Conservation (phyloP, 1,140 invertebrate species). For the Megathymus violae region DNA sequence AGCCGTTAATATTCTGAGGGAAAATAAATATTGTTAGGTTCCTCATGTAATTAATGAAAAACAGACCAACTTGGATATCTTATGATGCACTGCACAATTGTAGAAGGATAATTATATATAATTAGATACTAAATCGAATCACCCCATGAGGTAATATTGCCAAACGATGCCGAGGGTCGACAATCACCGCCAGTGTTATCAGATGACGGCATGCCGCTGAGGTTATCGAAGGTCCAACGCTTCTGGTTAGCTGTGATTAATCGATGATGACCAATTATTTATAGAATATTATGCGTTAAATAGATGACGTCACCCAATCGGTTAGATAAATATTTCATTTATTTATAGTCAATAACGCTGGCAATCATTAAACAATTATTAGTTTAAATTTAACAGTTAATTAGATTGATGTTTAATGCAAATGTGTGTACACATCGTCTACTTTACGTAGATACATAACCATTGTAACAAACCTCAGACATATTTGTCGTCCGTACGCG, state of each 20-base stretch:
- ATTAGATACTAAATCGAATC: background rate
- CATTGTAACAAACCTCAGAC: too few species aligned
- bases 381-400: background rate
- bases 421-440: too few species aligned
- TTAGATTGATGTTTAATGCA: too few species aligned
- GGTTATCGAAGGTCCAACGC: background rate
- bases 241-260: constrained; percentile 2
- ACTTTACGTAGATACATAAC: too few species aligned
- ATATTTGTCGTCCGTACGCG: too few species aligned
- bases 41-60: too few species aligned
- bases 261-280: background rate
- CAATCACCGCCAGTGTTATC: background rate
- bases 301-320: background rate
- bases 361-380: background rate
- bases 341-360: background rate
- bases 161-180: background rate
- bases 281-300: background rate
- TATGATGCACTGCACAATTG: too few species aligned
- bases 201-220: background rate
- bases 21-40: too few species aligned
- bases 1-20: too few species aligned
- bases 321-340: background rate
- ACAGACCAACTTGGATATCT: too few species aligned
- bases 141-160: background rate
- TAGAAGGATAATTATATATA: too few species aligned